Conservation (phyloP, 2,888 invertebrate genomes). For the Spialia ferax region DNA sequence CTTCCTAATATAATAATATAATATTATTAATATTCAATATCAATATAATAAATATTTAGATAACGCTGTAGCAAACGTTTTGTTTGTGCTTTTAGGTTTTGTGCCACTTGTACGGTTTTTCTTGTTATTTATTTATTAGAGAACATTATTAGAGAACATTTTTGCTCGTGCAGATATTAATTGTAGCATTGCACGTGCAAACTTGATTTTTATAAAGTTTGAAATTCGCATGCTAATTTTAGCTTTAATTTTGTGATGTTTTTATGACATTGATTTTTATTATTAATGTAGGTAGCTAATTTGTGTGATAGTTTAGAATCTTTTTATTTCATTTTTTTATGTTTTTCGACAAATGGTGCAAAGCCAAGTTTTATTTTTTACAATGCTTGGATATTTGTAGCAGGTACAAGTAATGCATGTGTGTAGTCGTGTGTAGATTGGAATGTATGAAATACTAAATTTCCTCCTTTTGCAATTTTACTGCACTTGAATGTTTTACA, state of each 20-base stretch:
- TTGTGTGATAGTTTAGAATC: neutral
- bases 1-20: slow-evolving; percentile 58
- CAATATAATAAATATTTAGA: slow-evolving; percentile 17
- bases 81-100: slow-evolving; percentile 15
- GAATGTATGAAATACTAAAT: slow-evolving; percentile 38
- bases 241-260: neutral
- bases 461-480: slow-evolving; percentile 1
- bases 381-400: slow-evolving; percentile 34
- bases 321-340: neutral
- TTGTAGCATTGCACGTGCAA: neutral
- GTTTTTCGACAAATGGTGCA: slow-evolving; percentile 18
- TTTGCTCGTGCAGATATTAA: too few relatives aligned
- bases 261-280: neutral
- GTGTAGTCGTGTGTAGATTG: slow-evolving; percentile 24
- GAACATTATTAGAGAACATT: neutral
- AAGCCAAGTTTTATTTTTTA: slow-evolving; percentile 4
- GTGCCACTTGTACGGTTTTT: slow-evolving; percentile 25
- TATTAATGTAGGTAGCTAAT: neutral
- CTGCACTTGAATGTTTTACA: slow-evolving; percentile 20
- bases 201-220: neutral
- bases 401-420: slow-evolving; percentile 37
- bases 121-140: neutral
- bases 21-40: neutral
- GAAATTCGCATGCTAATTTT: slow-evolving; percentile 10
- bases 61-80: slow-evolving; percentile 25